Base-by-base conservation (phyloP, 2,113 vertebrate species). In the Ptychochromis oligacanthus region DNA sequence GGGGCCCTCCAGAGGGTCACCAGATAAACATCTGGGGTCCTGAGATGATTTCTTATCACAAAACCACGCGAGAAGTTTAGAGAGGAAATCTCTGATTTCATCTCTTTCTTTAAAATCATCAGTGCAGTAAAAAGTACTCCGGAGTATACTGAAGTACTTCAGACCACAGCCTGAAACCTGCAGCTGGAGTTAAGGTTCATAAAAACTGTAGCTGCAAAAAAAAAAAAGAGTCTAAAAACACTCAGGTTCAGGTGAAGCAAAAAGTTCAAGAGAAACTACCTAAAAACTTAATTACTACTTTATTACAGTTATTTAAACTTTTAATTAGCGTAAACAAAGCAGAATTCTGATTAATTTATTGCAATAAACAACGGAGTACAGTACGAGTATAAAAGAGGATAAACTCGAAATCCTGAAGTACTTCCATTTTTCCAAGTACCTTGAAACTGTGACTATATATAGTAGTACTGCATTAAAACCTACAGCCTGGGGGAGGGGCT, bases 171-270 rank as follows among this genome's bases (percentile, higher is more conserved):
- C 64, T 0, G 2, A 49, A 49, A 49, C 22, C 15, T 67, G 64
- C 64, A 67, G 40, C 18, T 6, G 18, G 49, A 67, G 14, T 1
- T 2, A 46, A 4, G 40, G 26, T 9, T 49, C 64, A 70, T 70
- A 28, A 70, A 70, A 70, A 70, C 24, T 49, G 64, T 7, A 70
- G 24, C 65, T 70, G 18, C 40, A 46, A 67, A 46, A 67, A 18
- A 46, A 67, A 46, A 67, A 18, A 43, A 67, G 64, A 46, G 14
- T 9, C 46, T 46, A 46, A 46, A n/a, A 67, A 31, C 28, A 31
- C 4, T 31, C 28, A 31, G 28, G 28, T n/a, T n/a, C n/a, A n/a
- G n/a, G n/a, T n/a, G n/a, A n/a, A n/a, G n/a, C n/a, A n/a, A n/a
- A n/a, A n/a, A n/a, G n/a, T n/a, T n/a, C n/a, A n/a, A n/a, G n/a